Evolutionary conservation across 2,113 vertebrate species (phyloP).

Genomic region (Coptodon rendalli): DNA sequence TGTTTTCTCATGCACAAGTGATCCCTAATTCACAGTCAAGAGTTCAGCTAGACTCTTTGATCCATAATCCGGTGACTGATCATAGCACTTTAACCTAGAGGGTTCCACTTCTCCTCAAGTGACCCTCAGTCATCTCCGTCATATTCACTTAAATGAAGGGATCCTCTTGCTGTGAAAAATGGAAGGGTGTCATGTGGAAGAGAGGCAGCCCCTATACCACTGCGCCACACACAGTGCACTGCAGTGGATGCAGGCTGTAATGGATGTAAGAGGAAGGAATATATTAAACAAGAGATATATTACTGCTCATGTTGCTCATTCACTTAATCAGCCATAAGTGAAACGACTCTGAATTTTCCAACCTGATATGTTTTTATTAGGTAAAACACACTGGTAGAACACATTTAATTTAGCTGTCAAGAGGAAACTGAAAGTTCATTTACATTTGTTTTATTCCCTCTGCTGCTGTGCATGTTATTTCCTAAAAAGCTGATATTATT

Average conservation of each 20-base stretch:
- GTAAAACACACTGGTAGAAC: background rate
- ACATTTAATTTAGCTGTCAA: background rate
- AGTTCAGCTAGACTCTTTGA: conserved; percentile 19
- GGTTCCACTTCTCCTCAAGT: conserved; percentile 32
- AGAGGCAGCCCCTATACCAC: background rate
- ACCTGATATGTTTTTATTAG: background rate
- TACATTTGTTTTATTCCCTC: background rate
- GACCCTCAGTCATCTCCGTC: conserved; percentile 38
- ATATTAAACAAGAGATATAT: background rate
- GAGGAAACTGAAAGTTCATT: background rate
- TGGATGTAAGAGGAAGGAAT: background rate
- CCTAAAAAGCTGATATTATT: background rate
- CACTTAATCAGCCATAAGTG: background rate
- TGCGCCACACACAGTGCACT: background rate
- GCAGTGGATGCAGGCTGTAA: background rate
- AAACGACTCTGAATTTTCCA: background rate
- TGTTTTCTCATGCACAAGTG: background rate
- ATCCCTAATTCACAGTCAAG: background rate
- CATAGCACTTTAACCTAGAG: conserved; percentile 38
- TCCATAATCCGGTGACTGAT: conserved; percentile 50
- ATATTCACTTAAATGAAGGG: conserved; percentile 46
- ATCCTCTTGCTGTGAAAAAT: conserved; percentile 47
- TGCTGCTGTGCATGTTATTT: background rate
- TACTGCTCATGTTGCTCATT: background rate
- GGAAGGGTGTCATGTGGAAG: background rate